phyloP scores from a whole-genome alignment of 1,140 invertebrate genomes.

The Aplysia californica region DNA sequence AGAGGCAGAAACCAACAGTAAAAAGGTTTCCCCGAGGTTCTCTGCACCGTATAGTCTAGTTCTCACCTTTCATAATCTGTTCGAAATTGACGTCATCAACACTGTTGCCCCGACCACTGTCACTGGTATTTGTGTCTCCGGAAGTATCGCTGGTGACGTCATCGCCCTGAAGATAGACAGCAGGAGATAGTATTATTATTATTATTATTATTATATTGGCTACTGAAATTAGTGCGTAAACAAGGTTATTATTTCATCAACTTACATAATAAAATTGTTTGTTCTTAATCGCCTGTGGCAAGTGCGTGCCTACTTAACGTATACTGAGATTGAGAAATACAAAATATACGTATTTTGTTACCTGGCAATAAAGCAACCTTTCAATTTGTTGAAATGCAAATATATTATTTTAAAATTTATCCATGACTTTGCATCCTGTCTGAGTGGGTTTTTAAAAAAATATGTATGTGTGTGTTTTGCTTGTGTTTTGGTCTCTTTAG shows the following conservation, averaged over 20 bases:
- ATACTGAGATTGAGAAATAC: neutral
- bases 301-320: neutral
- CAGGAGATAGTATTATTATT: neutral
- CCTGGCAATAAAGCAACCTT: too few species aligned
- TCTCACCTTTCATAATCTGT: constrained; percentile 20
- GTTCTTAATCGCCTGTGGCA: neutral
- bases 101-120: constrained; percentile 47
- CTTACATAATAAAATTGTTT: neutral
- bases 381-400: too few species aligned
- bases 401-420: too few species aligned
- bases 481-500: too few species aligned
- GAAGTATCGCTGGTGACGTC: constrained; percentile 42
- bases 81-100: constrained; percentile 43
- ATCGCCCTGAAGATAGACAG: constrained; percentile 24
- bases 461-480: too few species aligned
- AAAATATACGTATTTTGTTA: too few species aligned
- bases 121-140: constrained; percentile 40
- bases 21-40: too few species aligned
- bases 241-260: neutral
- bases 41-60: too few species aligned
- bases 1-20: too few species aligned
- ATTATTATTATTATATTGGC: too few species aligned
- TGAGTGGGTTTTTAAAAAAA: too few species aligned
- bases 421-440: too few species aligned
- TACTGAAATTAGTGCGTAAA: neutral